A percentile compares a stretch with the other conserved stretches of the same genome.
phyloP scores from a whole-genome alignment of 2,113 vertebrate species.

The Oncorhynchus masou region DNA sequence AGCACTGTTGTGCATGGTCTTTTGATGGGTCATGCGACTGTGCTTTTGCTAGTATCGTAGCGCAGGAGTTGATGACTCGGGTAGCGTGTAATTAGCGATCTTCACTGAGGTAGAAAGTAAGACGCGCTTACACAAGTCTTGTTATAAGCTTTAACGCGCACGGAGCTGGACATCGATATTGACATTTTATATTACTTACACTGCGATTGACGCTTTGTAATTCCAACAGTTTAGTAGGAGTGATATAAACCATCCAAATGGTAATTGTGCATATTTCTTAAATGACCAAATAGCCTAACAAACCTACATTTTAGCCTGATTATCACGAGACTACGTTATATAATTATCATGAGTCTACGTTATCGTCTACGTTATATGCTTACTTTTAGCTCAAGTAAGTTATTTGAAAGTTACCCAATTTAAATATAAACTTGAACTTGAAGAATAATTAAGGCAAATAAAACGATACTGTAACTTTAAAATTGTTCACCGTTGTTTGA shows the following conservation, averaged over 20 bases:
- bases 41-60: neutral
- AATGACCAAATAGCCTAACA: neutral
- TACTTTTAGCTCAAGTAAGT: no score
- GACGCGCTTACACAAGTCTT: slow-evolving; percentile 55
- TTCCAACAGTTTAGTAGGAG: no score
- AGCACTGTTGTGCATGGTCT: slow-evolving; percentile 13
- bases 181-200: no score
- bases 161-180: slow-evolving; percentile 15
- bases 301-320: neutral
- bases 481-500: no score
- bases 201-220: no score
- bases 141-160: slow-evolving; percentile 23
- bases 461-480: no score
- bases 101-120: slow-evolving; percentile 64
- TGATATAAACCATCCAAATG: no score
- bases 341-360: no score
- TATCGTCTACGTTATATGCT: no score
- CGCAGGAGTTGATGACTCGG: slow-evolving; percentile 43
- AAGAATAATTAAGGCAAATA: no score
- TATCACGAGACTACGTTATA: neutral
- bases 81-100: slow-evolving; percentile 72
- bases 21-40: neutral
- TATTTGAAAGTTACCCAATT: neutral
- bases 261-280: neutral
- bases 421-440: neutral